A percentile compares a stretch with the other conserved stretches of the same genome.
phyloP scores from a whole-genome alignment of 37 sponge, comb jelly and placozoan genomes.

The Eunapius fragilis region DNA sequence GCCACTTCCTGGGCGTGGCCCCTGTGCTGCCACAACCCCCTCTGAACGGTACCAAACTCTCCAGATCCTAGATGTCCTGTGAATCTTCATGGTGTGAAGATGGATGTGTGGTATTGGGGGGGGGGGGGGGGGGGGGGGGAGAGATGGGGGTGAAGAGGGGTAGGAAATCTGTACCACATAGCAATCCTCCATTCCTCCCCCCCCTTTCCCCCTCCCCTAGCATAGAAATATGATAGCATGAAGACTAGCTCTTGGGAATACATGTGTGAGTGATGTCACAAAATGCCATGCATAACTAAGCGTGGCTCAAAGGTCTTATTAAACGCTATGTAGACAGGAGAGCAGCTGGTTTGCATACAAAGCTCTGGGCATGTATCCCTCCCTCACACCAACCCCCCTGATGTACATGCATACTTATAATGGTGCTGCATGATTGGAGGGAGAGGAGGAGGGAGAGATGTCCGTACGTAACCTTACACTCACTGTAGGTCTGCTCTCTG shows the following conservation, averaged over 20 bases:
- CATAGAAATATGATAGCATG: background rate
- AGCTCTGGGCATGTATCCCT: too few relatives aligned
- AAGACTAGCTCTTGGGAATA: background rate
- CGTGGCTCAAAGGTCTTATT: background rate
- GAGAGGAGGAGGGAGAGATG: background rate
- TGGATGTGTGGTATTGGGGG: too few relatives aligned
- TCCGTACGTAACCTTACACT: background rate
- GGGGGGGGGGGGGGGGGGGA: background rate
- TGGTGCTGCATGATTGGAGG: too few relatives aligned
- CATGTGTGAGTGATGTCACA: background rate
- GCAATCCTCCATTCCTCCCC: too few relatives aligned
- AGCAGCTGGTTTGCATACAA: background rate
- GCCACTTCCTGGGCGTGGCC: slow-evolving; percentile 23
- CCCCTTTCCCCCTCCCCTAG: too few relatives aligned
- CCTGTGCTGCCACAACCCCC: slow-evolving; percentile 16
- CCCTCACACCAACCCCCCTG: too few relatives aligned
- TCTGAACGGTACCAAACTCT: slow-evolving; percentile 48
- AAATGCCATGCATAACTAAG: background rate
- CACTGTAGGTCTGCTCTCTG: background rate
- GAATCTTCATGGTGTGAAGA: slow-evolving; percentile 5
- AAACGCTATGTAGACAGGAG: too few relatives aligned
- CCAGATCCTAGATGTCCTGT: slow-evolving; percentile 46
- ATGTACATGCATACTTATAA: too few relatives aligned
- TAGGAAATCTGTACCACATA: too few relatives aligned
- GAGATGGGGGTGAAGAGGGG: background rate